Percentiles rank a stretch among this genome's conserved stretches.
These are phyloP conservation scores for Mactromeris polynyma DNA, from an alignment of 2,888 invertebrate genomes.

Conservation along the genomic window DNA sequence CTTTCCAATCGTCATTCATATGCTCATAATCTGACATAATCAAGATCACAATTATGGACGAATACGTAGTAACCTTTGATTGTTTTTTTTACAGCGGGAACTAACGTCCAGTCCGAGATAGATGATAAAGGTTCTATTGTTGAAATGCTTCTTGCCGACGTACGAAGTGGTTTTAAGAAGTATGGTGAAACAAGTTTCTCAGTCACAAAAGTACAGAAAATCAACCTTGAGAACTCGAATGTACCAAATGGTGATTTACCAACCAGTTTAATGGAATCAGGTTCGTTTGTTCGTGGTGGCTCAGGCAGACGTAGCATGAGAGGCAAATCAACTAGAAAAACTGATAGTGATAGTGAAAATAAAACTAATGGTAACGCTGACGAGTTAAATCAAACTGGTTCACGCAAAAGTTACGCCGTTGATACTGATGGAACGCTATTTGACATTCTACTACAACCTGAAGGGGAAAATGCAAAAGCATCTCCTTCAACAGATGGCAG, in stretches of 20 bases:
- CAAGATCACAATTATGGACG: background rate
- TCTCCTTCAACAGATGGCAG: constrained; percentile 64
- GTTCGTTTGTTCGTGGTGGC: constrained; percentile 75
- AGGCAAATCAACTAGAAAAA: constrained; percentile 56
- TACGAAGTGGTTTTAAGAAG: constrained; percentile 83
- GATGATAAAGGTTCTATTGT: constrained; percentile 82
- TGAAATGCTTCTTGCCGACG: constrained; percentile 85
- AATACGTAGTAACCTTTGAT: background rate
- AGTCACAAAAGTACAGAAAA: constrained; percentile 82
- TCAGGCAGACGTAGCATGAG: constrained; percentile 75
- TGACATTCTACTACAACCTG: constrained; percentile 78
- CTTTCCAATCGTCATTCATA: too few species aligned
- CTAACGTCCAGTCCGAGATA: constrained; percentile 58
- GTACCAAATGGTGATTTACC: constrained; percentile 44
- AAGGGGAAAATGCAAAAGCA: constrained; percentile 65
- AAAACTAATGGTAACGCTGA: constrained; percentile 70
- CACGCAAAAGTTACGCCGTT: constrained; percentile 74
- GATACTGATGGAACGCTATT: constrained; percentile 78
- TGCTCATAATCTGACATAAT: background rate
- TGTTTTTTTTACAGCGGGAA: constrained; percentile 43
- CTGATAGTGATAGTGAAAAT: constrained; percentile 62
- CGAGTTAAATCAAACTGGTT: constrained; percentile 64
- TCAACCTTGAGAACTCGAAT: constrained; percentile 74
- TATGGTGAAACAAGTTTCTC: constrained; percentile 81
- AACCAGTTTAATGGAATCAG: constrained; percentile 44